These are phyloP conservation scores for Channa argus DNA, from an alignment of 2,113 vertebrate genomes.

Conservation along the genomic window DNA sequence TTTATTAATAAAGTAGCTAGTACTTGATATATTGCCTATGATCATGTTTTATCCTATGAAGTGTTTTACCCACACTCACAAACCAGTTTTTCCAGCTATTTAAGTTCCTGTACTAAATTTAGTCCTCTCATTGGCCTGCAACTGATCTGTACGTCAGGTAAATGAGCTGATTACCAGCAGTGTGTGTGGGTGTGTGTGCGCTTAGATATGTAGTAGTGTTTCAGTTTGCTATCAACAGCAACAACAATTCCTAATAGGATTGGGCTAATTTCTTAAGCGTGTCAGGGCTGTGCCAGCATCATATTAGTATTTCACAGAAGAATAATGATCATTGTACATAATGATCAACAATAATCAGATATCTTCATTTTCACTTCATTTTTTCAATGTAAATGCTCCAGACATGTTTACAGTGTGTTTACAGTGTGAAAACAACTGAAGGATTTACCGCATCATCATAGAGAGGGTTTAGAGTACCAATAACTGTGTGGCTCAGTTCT, in stretches of 20 bases:
- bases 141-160: not conserved
- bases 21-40: too few species aligned
- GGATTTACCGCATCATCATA: too few species aligned
- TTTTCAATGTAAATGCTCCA: not conserved
- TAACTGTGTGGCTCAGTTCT: not conserved
- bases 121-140: not conserved
- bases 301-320: not conserved
- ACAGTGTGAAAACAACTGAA: not conserved
- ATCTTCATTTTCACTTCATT: not conserved
- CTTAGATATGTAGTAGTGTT: not conserved
- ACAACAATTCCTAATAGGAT: slow-evolving; percentile 57
- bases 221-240: not conserved
- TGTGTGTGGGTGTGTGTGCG: slow-evolving; percentile 10
- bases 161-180: slow-evolving; percentile 1
- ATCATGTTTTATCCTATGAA: too few species aligned
- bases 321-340: not conserved
- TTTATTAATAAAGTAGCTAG: too few species aligned
- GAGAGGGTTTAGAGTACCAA: not conserved
- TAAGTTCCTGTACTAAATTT: too few species aligned
- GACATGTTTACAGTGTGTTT: not conserved
- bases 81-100: too few species aligned
- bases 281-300: slow-evolving; percentile 19
- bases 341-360: not conserved
- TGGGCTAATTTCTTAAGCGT: slow-evolving; percentile 49
- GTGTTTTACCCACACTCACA: too few species aligned